Percentiles rank a stretch among this genome's conserved stretches.
phyloP scores from a whole-genome alignment of 2,888 invertebrate genomes.

The Colostygia pectinataria region DNA sequence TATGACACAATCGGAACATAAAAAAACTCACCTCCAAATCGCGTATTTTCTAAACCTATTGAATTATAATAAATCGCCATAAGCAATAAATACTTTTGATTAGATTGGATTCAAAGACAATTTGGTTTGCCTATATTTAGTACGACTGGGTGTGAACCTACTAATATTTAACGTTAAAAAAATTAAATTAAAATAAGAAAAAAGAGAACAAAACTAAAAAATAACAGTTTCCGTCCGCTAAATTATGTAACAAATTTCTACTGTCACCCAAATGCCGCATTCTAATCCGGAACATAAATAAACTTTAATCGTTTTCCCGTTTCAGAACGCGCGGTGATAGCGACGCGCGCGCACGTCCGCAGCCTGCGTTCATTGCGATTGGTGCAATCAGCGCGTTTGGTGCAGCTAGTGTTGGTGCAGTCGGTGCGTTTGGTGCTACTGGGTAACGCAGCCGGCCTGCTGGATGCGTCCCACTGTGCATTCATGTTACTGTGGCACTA shows the following conservation, averaged over 20 bases:
- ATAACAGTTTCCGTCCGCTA: constrained; percentile 13
- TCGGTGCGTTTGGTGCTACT: not conserved
- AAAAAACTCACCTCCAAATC: too few relatives aligned
- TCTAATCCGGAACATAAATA: constrained; percentile 30
- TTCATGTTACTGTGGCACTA: constrained; percentile 25
- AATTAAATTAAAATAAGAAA: not conserved
- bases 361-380: not conserved
- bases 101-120: too few relatives aligned
- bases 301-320: constrained; percentile 25
- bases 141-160: too few relatives aligned
- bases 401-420: not conserved
- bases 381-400: not conserved
- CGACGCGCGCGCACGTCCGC: constrained; percentile 27
- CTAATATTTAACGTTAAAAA: too few relatives aligned
- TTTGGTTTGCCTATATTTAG: too few relatives aligned
- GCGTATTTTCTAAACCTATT: too few relatives aligned
- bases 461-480: constrained; percentile 15
- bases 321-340: constrained; percentile 31
- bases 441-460: not conserved
- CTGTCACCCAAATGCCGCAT: constrained; percentile 32
- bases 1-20: too few relatives aligned
- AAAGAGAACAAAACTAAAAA: constrained; percentile 11
- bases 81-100: too few relatives aligned
- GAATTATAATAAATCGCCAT: too few relatives aligned
- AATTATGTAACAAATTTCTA: constrained; percentile 30